Base-by-base conservation (phyloP, 2,113 vertebrate genomes). In the Tylochromis polylepis region DNA sequence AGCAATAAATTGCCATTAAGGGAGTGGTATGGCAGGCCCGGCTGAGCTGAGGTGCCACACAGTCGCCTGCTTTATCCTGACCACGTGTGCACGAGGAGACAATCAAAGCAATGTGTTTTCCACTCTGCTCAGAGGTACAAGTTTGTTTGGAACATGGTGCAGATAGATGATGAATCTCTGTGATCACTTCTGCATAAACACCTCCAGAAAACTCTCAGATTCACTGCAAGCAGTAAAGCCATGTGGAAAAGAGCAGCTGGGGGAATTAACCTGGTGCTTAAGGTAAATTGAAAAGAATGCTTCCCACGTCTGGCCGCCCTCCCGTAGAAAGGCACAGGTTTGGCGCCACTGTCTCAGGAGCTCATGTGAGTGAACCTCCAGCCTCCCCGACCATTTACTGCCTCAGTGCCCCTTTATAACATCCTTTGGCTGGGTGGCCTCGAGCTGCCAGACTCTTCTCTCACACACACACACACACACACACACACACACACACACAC, bases 1-100 rank as follows among this genome's bases (percentile, higher is more conserved):
- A 96, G 95, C 88, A 91, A 96, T 96, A 96, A 96, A 96, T 96
- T 88, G 89, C 79, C 91, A 95, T 95, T 94, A 94, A 94, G 93
- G 88, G 93, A 92, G 92, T 49, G 46, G 87, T 24, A 22, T 83
- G 89, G 86, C 86, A 60, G 90, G 77, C 85, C 43, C 3, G 75
- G 84, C 88, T 67, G 91, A 80, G 84, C 85, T 10, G 93, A 93
- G 95, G 94, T 94, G 95, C 94, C 93, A 91, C 93, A 85, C 93
- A 88, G 95, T 95, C 94, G 94, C 92, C 91, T 59, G 3, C 85
- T 85, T 85, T 22, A 90, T 93, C 91, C 90, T 86, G 89, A 87
- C 85, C 82, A 29, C 78, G 83, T 87, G 92, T 67, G 72, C 34
- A 14, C 65, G 18, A 86, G 81, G 70, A 83, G 89, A 91, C 83